Percentiles rank a stretch among this genome's conserved stretches.
phyloP scores from a whole-genome alignment of 2,113 vertebrate species.

The Calyptommatus sinebrachiatus region DNA sequence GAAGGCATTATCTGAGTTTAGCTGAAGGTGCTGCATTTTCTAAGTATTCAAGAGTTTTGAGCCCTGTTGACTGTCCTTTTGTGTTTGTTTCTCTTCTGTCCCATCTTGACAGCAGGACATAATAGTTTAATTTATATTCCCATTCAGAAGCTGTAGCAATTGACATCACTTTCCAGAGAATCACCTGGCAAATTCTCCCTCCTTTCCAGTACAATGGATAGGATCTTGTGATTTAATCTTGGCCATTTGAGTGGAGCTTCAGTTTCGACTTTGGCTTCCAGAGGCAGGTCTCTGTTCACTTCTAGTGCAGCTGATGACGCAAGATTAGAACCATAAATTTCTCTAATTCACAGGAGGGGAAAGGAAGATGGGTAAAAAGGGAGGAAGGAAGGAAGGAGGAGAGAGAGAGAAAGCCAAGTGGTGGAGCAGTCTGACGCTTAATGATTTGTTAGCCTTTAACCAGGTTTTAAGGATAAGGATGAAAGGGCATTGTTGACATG shows the following conservation, averaged over 20 bases:
- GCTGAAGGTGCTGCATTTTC: not conserved
- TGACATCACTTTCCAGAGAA: not conserved
- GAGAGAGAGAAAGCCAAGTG: too few relatives aligned
- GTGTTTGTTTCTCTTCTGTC: not conserved
- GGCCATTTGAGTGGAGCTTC: not conserved
- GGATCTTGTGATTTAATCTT: not conserved
- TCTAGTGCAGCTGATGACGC: not conserved
- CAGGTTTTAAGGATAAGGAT: not conserved
- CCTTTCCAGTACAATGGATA: not conserved
- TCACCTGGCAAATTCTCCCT: not conserved
- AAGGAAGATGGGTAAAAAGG: not conserved
- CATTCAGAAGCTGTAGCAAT: not conserved
- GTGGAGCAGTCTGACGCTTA: not conserved
- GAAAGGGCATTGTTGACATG: not conserved
- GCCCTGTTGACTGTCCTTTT: not conserved
- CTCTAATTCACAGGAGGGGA: not conserved
- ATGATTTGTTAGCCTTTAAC: conserved; percentile 28
- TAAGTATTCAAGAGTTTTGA: not conserved
- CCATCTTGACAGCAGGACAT: too few relatives aligned
- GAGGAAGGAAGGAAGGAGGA: not conserved
- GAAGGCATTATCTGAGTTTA: not conserved
- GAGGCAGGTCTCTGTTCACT: not conserved
- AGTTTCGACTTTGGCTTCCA: not conserved
- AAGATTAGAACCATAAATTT: not conserved
- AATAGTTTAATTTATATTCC: too few relatives aligned